Conservation (phyloP, 2,888 invertebrate species). For the Drosophila affinis region DNA sequence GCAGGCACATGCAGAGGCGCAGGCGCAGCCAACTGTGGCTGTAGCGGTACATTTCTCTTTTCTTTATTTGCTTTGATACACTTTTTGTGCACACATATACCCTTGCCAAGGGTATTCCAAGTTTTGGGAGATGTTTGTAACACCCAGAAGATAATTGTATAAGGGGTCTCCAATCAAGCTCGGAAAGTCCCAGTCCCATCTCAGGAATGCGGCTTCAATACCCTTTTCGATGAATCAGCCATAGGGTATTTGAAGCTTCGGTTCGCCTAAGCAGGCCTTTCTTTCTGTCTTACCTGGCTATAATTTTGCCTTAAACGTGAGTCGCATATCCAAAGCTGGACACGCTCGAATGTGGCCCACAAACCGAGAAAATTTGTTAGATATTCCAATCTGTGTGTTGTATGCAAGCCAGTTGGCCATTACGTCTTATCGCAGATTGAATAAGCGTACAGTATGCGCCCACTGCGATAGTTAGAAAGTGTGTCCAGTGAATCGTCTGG, state of each 20-base stretch:
- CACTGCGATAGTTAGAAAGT: slow-evolving; percentile 61
- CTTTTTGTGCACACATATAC: neutral
- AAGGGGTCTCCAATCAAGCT: too few species aligned
- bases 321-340: slow-evolving; percentile 66
- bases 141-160: neutral
- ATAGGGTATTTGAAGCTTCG: neutral
- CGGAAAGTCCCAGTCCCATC: neutral
- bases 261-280: neutral
- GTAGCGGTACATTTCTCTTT: slow-evolving; percentile 67
- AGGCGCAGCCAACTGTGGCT: slow-evolving; percentile 68
- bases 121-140: neutral
- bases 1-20: slow-evolving; percentile 44
- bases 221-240: neutral
- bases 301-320: slow-evolving; percentile 63
- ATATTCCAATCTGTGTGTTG: slow-evolving; percentile 47
- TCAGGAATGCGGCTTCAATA: neutral
- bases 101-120: neutral
- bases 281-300: slow-evolving; percentile 20
- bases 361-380: slow-evolving; percentile 61
- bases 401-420: slow-evolving; percentile 64
- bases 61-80: slow-evolving; percentile 28
- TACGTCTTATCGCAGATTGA: slow-evolving; percentile 75
- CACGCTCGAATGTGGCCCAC: slow-evolving; percentile 72
- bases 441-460: slow-evolving; percentile 52
- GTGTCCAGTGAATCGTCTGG: slow-evolving; percentile 34